Base-by-base conservation (phyloP, 2,888 invertebrate genomes). In the Drosophila maculinotata region DNA sequence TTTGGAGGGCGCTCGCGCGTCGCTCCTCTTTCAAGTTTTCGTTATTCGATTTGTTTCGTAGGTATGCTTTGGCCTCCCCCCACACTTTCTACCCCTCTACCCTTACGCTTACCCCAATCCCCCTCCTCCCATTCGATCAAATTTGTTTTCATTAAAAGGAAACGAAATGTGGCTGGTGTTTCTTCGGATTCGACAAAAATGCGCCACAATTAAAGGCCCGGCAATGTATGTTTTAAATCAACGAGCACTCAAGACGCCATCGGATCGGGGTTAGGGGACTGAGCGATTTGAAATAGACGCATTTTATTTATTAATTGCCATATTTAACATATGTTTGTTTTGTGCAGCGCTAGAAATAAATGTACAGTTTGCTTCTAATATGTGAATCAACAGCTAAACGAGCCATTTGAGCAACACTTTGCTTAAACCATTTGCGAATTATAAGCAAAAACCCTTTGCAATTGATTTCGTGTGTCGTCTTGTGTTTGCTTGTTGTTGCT, bases 81-180 rank as follows among this genome's bases (percentile, higher is more conserved):
- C n/a, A n/a, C n/a, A n/a, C n/a, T 58, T 56, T 26, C 20, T 23
- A 6, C 12, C 7, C n/a, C 15, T 3, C 38, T 5, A 8, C n/a
- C 36, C n/a, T n/a, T n/a, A n/a, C n/a, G n/a, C n/a, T n/a, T n/a
- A n/a, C n/a, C 17, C 45, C 5, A 1, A 0, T 14, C 3, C 30
- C 26, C 8, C 42, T 1, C 10, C n/a, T 1, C 5, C 5, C 1
- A 57, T 69, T 70, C 59, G 76, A 78, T 78, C 62, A 67, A 78
- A 78, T 83, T 62, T 81, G 76, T 87, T 84, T 82, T 77, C 85
- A 78, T 84, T 87, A 83, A 86, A 81, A 82, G 80, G 68, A 67
- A 77, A 64, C 66, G 72, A 77, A 77, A 81, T 80, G 78, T 79
- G 79, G 63, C 53, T 69, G 76, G 58, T 74, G 69, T 69, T 67